Conservation (phyloP, 1,140 invertebrate species). For the Ceratosolen fusciceps region DNA sequence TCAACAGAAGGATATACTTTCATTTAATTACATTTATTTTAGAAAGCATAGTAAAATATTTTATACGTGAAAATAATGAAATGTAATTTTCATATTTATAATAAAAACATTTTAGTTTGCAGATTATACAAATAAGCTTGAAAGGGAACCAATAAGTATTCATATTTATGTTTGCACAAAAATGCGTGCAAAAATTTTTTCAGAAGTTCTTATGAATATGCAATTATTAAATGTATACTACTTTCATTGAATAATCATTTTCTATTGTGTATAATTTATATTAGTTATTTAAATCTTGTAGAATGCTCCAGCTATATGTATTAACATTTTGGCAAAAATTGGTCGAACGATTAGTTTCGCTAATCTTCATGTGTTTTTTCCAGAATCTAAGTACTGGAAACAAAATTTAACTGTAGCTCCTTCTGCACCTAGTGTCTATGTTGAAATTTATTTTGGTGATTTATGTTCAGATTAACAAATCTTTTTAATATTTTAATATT, state of each 20-base stretch:
- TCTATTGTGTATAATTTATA: not conserved
- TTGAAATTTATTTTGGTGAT: slow-evolving; percentile 77
- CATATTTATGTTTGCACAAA: slow-evolving; percentile 79
- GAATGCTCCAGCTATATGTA: slow-evolving; percentile 79
- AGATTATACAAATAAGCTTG: slow-evolving; percentile 73
- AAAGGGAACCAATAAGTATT: slow-evolving; percentile 68
- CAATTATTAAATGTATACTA: slow-evolving; percentile 77
- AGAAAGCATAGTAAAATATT: too few relatives aligned
- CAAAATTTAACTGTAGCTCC: slow-evolving; percentile 64
- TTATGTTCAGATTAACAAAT: not conserved
- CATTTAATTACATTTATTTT: too few relatives aligned
- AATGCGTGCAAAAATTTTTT: slow-evolving; percentile 83
- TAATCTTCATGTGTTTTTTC: slow-evolving; percentile 84
- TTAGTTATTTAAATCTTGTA: slow-evolving; percentile 53
- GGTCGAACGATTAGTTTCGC: slow-evolving; percentile 81
- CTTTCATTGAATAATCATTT: not conserved
- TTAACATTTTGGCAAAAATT: slow-evolving; percentile 77
- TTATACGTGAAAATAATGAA: too few relatives aligned
- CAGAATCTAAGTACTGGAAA: slow-evolving; percentile 77
- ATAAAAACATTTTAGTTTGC: slow-evolving; percentile 70
- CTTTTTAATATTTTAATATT: not conserved
- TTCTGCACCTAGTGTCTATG: slow-evolving; percentile 72
- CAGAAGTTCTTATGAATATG: slow-evolving; percentile 81
- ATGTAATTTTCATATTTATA: too few relatives aligned
- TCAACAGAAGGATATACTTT: too few relatives aligned